A percentile compares a stretch with the other conserved stretches of the same genome.
Conservation (phyloP, 2,797 vertebrate genomes). For the Labeo calbasu region DNA sequence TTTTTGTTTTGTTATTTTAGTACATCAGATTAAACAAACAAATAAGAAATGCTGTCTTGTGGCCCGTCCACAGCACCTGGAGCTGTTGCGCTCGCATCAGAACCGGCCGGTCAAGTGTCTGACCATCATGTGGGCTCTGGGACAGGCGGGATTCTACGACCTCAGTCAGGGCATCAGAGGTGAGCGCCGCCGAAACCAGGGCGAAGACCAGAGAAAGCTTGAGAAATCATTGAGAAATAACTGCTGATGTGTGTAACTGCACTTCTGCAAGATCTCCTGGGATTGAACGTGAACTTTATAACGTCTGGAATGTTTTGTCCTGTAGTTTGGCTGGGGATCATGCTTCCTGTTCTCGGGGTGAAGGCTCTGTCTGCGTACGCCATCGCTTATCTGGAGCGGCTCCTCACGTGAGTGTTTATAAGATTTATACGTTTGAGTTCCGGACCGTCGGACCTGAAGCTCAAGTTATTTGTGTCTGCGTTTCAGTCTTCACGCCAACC, state of each 20-base stretch:
- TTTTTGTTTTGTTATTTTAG: no score
- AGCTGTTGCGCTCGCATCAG: conserved; percentile 89
- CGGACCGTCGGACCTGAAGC: not conserved
- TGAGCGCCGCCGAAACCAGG: conserved; percentile 61
- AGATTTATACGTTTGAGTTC: not conserved
- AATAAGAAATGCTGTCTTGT: not conserved
- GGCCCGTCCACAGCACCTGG: conserved; percentile 82
- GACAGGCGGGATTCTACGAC: conserved; percentile 89
- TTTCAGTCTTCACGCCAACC: conserved; percentile 88
- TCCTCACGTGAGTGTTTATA: conserved; percentile 86
- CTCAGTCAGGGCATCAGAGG: conserved; percentile 92
- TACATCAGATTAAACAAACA: no score
- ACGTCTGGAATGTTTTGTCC: not conserved
- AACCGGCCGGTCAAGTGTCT: conserved; percentile 88
- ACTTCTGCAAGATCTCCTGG: not conserved
- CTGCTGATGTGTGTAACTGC: not conserved
- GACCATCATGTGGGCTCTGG: conserved; percentile 94
- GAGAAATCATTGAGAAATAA: not conserved
- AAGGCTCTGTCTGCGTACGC: conserved; percentile 90
- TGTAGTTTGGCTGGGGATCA: conserved; percentile 93
- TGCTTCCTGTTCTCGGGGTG: conserved; percentile 94
- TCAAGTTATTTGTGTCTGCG: not conserved
- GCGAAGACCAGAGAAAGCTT: not conserved
- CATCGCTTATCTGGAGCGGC: conserved; percentile 89
- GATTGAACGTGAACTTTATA: not conserved